phyloP scores from a whole-genome alignment of 1,140 invertebrate species.

The Agrypnia vestita region DNA sequence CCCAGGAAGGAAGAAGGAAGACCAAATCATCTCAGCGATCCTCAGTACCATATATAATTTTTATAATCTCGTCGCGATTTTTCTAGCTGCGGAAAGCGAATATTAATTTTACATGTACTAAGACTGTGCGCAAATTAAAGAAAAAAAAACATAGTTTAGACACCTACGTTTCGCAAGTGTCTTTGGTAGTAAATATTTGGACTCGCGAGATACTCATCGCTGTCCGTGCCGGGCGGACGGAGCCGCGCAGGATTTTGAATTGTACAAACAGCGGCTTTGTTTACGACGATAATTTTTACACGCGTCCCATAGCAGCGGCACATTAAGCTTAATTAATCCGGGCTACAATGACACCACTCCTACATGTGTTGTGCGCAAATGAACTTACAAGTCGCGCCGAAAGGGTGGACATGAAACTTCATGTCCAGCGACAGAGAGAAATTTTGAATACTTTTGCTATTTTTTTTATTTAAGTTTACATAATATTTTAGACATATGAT shows the following conservation, averaged over 20 bases:
- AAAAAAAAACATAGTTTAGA: not conserved
- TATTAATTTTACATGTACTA: not conserved
- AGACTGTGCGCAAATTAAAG: not conserved
- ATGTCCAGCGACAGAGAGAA: not conserved
- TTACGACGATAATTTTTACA: not conserved
- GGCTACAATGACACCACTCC: not conserved
- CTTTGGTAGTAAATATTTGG: not conserved
- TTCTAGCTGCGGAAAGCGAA: no score
- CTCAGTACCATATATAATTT: no score
- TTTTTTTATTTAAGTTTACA: no score
- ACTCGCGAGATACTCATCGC: not conserved
- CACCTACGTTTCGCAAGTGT: not conserved
- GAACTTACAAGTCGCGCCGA: no score
- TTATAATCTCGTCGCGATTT: no score
- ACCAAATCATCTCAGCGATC: no score
- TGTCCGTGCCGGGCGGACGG: no score
- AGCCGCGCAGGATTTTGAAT: not conserved
- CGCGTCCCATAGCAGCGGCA: not conserved
- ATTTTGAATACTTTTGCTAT: not conserved
- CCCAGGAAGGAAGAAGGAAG: no score
- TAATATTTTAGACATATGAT: no score
- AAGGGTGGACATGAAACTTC: not conserved
- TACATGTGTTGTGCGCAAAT: not conserved
- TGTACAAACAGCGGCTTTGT: not conserved
- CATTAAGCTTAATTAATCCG: not conserved